Base-by-base conservation (phyloP, 2,797 vertebrate species). In the Tadarida brasiliensis region DNA sequence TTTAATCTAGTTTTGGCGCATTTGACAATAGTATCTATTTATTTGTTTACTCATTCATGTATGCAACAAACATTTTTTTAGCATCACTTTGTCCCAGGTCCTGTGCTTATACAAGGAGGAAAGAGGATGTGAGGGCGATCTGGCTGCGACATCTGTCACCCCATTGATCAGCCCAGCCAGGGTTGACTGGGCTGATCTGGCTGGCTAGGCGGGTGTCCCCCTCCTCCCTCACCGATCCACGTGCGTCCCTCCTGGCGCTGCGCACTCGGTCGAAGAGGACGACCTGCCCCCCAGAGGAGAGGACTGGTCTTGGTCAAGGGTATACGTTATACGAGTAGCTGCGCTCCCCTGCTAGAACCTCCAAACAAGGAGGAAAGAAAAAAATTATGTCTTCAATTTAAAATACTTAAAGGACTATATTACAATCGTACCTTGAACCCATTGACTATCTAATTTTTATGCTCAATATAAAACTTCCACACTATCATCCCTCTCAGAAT, bases 11-110 rank as follows among this genome's bases (percentile, higher is more conserved):
- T n/a, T 90, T 90, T 82, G n/a, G 57, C 85, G 35, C 3, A 92
- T 65, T 90, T 57, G 20, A 77, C 71, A 78, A 87, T 68, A 76
- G 77, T 74, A 9, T 39, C 47, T 74, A 2, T n/a, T 89, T 20
- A 68, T 80, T 68, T 80, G 10, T 86, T 84, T 65, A 39, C 85
- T 92, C 20, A 73, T 84, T 87, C 26, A 76, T 96, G 19, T 30
- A 84, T 63, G 1, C 3, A 49, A 67, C 11, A 85, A 61, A 78
- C 11, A 59, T 56, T 85, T 90, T 67, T 68, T 70, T 93, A 35
- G 1, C 7, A 65, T 88, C 24, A 15, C 83, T 81, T 57, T 84
- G 3, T 80, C 6, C n/a, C 15, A 80, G 49, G 22, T 67, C 22
- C 30, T 84, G 2, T 26, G 4, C n/a, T 90, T 82, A 74, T 63